These are phyloP conservation scores for Acrocephalus scirpaceus DNA, from an alignment of 2,797 vertebrate species.

Conservation along the genomic window DNA sequence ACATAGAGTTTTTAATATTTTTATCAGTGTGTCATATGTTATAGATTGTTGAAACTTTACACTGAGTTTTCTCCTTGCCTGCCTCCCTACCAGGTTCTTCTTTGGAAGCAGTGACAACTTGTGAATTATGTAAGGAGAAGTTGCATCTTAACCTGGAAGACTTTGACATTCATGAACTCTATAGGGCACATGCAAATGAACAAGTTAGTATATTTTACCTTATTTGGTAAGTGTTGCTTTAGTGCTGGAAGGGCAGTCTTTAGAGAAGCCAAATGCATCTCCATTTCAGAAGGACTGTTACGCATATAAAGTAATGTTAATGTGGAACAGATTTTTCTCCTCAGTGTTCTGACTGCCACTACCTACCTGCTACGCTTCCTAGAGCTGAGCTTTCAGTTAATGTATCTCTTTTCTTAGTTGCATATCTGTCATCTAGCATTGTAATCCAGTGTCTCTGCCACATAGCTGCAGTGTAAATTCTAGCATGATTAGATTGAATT, in stretches of 20 bases:
- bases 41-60: neutral
- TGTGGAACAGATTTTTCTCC: neutral
- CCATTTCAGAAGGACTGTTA: neutral
- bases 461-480: neutral
- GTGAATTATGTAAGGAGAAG: conserved; percentile 97
- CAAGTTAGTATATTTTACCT: conserved; percentile 83
- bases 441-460: neutral
- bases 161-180: conserved; percentile 96
- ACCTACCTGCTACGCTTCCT: neutral
- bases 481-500: neutral
- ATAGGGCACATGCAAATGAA: conserved; percentile 93
- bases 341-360: neutral
- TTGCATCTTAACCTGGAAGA: conserved; percentile 93
- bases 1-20: neutral
- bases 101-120: conserved; percentile 93
- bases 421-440: neutral
- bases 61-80: neutral
- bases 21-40: neutral
- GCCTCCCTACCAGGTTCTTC: conserved; percentile 81
- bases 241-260: conserved; percentile 48
- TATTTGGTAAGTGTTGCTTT: conserved; percentile 77
- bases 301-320: neutral
- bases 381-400: neutral
- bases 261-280: neutral
- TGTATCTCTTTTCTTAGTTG: neutral